Evolutionary conservation across 2,113 vertebrate species (phyloP).

Genomic region (Neotoma lepida): DNA sequence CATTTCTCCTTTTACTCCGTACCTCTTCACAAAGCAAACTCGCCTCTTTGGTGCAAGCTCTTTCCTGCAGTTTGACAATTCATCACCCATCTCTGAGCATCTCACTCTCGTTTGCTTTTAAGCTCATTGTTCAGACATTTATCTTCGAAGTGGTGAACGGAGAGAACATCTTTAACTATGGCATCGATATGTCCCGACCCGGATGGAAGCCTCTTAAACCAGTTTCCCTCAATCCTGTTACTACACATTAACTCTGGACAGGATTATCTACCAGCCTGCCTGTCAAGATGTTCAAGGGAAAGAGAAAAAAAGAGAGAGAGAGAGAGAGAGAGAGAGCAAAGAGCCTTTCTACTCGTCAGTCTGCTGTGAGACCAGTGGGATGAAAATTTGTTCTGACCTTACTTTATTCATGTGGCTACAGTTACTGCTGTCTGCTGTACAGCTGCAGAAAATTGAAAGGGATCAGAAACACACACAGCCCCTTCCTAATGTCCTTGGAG

Average conservation of each 20-base stretch:
- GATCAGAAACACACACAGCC: background rate
- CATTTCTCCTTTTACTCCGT: conserved; percentile 20
- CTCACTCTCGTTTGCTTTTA: conserved; percentile 61
- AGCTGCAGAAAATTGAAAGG: background rate
- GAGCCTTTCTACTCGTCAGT: conserved; percentile 76
- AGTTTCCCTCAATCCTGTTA: conserved; percentile 84
- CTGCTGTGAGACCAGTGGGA: conserved; percentile 67
- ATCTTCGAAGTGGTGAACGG: conserved; percentile 74
- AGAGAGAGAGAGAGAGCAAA: conserved; percentile 57
- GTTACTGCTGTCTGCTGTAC: background rate
- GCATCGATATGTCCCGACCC: conserved; percentile 77
- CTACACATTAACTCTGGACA: conserved; percentile 84
- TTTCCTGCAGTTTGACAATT: conserved; percentile 79
- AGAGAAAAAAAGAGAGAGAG: background rate
- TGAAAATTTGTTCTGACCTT: conserved; percentile 73
- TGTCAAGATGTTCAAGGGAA: conserved; percentile 82
- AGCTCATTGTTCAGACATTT: conserved; percentile 76
- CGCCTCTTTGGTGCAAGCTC: conserved; percentile 58
- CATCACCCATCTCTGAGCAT: conserved; percentile 68
- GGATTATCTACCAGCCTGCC: conserved; percentile 84
- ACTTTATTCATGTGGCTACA: conserved; percentile 61
- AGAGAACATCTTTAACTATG: conserved; percentile 82
- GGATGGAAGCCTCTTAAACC: conserved; percentile 85
- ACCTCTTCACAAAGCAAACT: conserved; percentile 75
- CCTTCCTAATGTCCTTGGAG: conserved; percentile 10